Evolutionary conservation across 2,113 vertebrate genomes (phyloP).

Genomic region (Carlito syrichta): DNA sequence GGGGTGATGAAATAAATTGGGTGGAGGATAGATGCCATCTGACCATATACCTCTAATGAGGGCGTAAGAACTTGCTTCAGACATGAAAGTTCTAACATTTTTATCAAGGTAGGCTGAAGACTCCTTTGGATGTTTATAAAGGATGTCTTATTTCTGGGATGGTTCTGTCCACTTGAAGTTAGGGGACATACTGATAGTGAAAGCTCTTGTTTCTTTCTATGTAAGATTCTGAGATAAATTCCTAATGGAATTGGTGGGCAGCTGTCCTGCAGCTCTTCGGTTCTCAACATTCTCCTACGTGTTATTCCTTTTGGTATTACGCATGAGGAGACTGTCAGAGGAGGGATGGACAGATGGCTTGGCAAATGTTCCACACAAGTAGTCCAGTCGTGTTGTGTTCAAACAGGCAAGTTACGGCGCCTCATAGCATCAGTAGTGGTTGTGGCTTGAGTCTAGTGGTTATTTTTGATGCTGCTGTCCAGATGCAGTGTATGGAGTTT

Average conservation of each 20-base stretch:
- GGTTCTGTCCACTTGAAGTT: not conserved
- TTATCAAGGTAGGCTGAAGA: not conserved
- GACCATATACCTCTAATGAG: not conserved
- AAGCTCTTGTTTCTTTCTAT: not conserved
- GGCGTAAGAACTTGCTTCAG: not conserved
- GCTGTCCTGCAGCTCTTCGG: not conserved
- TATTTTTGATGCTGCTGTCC: not conserved
- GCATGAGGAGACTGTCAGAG: not conserved
- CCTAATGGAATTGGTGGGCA: not conserved
- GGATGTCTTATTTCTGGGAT: not conserved
- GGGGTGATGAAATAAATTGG: not conserved
- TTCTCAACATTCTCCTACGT: not conserved
- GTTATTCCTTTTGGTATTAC: not conserved
- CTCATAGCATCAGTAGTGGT: not conserved
- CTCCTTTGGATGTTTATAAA: not conserved
- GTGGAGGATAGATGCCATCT: not conserved
- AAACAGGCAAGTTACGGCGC: not conserved
- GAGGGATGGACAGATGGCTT: not conserved
- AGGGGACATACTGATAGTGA: not conserved
- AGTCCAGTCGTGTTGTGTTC: not conserved
- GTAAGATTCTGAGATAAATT: not conserved
- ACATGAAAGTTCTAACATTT: not conserved
- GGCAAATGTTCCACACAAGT: not conserved
- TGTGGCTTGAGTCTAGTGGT: conserved; percentile 5
- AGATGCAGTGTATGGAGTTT: not conserved